Conservation (phyloP, 2,797 vertebrate species). For the Anguilla anguilla region DNA sequence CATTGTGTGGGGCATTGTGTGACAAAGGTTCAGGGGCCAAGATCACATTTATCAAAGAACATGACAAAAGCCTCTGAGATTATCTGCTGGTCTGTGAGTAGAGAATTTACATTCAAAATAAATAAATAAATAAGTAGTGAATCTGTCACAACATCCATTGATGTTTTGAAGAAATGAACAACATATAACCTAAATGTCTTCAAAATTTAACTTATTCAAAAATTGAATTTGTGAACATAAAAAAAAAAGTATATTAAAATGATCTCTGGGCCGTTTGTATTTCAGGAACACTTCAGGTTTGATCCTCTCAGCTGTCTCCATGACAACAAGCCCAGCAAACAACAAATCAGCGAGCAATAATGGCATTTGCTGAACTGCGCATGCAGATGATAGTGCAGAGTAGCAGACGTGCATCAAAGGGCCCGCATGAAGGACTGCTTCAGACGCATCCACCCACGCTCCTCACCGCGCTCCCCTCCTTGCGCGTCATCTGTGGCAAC, state of each 20-base stretch:
- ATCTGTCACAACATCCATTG: too few species aligned
- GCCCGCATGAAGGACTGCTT: not conserved
- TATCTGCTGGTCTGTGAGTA: too few species aligned
- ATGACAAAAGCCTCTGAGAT: too few species aligned
- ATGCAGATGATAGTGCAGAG: not conserved
- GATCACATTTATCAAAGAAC: too few species aligned
- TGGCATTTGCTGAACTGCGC: not conserved
- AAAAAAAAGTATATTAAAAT: not conserved
- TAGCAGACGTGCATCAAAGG: not conserved
- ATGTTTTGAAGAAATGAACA: too few species aligned
- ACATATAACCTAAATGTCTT: too few species aligned
- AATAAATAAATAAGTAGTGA: too few species aligned
- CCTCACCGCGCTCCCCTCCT: not conserved
- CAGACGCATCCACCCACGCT: not conserved
- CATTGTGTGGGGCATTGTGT: too few species aligned
- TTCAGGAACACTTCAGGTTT: not conserved
- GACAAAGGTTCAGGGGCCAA: too few species aligned
- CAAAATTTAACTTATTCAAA: too few species aligned
- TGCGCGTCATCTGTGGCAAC: not conserved
- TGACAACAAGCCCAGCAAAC: not conserved
- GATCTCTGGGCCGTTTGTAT: not conserved
- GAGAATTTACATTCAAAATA: too few species aligned
- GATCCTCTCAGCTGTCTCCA: not conserved
- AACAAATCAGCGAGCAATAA: conserved; percentile 3
- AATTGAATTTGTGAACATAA: too few species aligned